These are phyloP conservation scores for Pomacea maculata DNA, from an alignment of 1,140 invertebrate species.

Conservation along the genomic window DNA sequence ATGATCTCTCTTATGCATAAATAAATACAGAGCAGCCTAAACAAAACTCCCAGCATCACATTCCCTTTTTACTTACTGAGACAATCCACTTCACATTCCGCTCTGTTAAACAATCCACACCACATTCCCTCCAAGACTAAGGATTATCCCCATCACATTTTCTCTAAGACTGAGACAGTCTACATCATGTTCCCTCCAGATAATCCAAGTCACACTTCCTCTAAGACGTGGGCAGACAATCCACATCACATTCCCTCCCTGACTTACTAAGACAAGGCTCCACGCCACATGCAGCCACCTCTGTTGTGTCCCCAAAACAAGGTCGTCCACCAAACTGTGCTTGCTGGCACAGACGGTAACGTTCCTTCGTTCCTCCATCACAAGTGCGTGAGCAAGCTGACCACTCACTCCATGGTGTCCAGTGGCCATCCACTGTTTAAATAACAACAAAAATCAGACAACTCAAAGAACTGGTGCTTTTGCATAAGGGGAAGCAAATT, in stretches of 20 bases:
- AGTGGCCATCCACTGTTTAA: constrained; percentile 55
- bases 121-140: neutral
- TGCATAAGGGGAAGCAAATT: too few species aligned
- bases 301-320: constrained; percentile 51
- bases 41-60: too few species aligned
- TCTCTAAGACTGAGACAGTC: too few species aligned
- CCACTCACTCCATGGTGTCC: constrained; percentile 59
- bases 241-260: neutral
- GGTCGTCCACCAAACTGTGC: constrained; percentile 49
- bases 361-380: constrained; percentile 45
- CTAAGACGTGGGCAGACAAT: too few species aligned
- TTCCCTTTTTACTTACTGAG: too few species aligned
- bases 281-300: constrained; percentile 47
- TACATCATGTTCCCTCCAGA: neutral
- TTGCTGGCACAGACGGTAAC: constrained; percentile 45
- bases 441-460: neutral
- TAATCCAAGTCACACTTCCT: too few species aligned
- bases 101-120: neutral
- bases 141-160: too few species aligned
- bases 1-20: too few species aligned
- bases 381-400: constrained; percentile 57
- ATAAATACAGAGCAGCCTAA: too few species aligned
- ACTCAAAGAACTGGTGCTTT: too few species aligned
- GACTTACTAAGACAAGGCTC: constrained; percentile 52
- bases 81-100: too few species aligned